phyloP scores from a whole-genome alignment of 2,797 vertebrate genomes.

The Micropoecilia bifurca region DNA sequence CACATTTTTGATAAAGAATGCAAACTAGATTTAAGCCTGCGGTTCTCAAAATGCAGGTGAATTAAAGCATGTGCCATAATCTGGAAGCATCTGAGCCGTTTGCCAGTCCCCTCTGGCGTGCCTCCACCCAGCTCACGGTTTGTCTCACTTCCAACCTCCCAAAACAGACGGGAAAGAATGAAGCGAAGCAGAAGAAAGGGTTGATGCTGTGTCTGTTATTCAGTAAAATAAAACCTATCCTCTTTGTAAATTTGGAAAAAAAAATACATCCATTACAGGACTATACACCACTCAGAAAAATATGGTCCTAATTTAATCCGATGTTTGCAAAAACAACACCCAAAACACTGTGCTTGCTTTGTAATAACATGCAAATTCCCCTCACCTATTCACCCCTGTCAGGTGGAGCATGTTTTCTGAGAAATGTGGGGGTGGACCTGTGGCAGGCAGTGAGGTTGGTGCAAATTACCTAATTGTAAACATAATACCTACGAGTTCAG shows the following conservation, averaged over 20 bases:
- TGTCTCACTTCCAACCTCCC: conserved; percentile 44
- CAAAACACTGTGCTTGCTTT: conserved; percentile 41
- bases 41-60: conserved; percentile 49
- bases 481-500: conserved; percentile 52
- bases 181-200: conserved; percentile 23
- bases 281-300: conserved; percentile 31
- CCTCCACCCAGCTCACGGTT: conserved; percentile 45
- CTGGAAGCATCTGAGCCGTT: conserved; percentile 46
- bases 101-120: conserved; percentile 57
- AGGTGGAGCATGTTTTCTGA: conserved; percentile 60
- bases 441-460: conserved; percentile 46
- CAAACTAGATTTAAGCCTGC: conserved; percentile 9
- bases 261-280: conserved; percentile 6
- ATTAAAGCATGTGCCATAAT: conserved; percentile 53
- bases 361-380: conserved; percentile 70
- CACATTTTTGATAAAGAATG: conserved; percentile 18
- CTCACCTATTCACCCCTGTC: conserved; percentile 74
- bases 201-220: conserved; percentile 54
- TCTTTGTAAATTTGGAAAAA: conserved; percentile 13
- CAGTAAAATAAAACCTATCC: conserved; percentile 15
- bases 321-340: conserved; percentile 31
- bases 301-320: conserved; percentile 38
- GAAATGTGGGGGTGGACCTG: conserved; percentile 45
- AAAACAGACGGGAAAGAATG: conserved; percentile 57
- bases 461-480: conserved; percentile 53